A percentile compares a stretch with the other conserved stretches of the same genome.
phyloP scores from a whole-genome alignment of 2,113 vertebrate genomes.

The Antechinus flavipes region DNA sequence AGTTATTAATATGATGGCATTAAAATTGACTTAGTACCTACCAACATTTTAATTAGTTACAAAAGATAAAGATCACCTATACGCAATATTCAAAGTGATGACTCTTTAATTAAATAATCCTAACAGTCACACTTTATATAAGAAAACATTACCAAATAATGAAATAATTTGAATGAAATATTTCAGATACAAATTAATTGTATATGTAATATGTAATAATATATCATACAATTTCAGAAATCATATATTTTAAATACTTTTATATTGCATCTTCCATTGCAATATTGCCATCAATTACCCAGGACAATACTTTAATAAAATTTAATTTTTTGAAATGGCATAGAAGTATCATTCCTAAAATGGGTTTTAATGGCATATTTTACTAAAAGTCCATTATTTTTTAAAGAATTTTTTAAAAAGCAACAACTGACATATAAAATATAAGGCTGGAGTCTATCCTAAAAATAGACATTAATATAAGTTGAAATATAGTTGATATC shows the following conservation, averaged over 20 bases:
- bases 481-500: neutral
- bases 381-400: conserved; percentile 17
- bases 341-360: conserved; percentile 26
- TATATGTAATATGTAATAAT: neutral
- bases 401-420: conserved; percentile 24
- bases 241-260: conserved; percentile 8
- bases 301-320: conserved; percentile 45
- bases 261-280: conserved; percentile 32
- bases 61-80: neutral
- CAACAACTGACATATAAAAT: conserved; percentile 10
- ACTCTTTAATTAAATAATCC: no score
- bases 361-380: conserved; percentile 12
- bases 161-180: neutral
- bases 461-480: conserved; percentile 24
- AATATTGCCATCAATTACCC: conserved; percentile 29
- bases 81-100: neutral
- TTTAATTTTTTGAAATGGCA: conserved; percentile 7
- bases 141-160: neutral
- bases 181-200: neutral
- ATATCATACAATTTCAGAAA: neutral
- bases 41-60: neutral
- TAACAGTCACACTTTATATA: neutral
- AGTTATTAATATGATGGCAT: neutral
- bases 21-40: neutral
- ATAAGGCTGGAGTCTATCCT: conserved; percentile 26